phyloP scores from a whole-genome alignment of 2,888 invertebrate genomes.

The Hirtodrosophila duncani region DNA sequence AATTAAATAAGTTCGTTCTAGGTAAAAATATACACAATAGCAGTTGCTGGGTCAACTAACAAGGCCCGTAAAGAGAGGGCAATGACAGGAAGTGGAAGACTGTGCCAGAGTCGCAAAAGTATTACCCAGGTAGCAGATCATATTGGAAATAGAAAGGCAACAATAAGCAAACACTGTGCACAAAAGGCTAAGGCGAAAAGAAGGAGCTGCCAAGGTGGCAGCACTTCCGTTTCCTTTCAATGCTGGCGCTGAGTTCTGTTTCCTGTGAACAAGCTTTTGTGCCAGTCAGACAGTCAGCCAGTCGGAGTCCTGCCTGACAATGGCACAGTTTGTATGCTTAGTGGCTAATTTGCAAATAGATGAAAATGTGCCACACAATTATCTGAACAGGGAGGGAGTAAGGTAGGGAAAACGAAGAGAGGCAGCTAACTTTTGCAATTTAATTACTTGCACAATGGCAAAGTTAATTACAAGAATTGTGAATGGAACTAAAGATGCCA shows the following conservation, averaged over 20 bases:
- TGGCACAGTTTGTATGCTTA: conserved; percentile 44
- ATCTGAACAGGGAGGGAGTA: neutral
- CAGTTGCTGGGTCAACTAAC: too few species aligned
- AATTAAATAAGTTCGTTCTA: conserved; percentile 31
- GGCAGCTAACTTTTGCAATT: conserved; percentile 30
- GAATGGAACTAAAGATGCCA: too few species aligned
- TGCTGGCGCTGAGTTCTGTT: conserved; percentile 38
- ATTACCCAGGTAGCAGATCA: neutral
- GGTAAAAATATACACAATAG: conserved; percentile 14
- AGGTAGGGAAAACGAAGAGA: conserved; percentile 1
- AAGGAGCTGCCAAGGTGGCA: conserved; percentile 19
- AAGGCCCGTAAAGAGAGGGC: conserved; percentile 39
- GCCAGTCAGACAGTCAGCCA: conserved; percentile 3
- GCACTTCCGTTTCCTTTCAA: conserved; percentile 60
- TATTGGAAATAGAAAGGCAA: neutral
- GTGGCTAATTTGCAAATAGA: conserved; percentile 57
- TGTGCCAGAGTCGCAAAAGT: neutral
- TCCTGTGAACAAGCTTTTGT: conserved; percentile 32
- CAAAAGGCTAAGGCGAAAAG: conserved; percentile 34
- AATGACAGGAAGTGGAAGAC: conserved; percentile 16
- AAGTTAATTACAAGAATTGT: too few species aligned
- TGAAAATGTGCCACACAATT: conserved; percentile 37
- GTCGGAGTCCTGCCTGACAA: conserved; percentile 10
- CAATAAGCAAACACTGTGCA: conserved; percentile 27
- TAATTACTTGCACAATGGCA: conserved; percentile 20